phyloP scores from a whole-genome alignment of 2,888 invertebrate species.

The Pyralis farinalis region DNA sequence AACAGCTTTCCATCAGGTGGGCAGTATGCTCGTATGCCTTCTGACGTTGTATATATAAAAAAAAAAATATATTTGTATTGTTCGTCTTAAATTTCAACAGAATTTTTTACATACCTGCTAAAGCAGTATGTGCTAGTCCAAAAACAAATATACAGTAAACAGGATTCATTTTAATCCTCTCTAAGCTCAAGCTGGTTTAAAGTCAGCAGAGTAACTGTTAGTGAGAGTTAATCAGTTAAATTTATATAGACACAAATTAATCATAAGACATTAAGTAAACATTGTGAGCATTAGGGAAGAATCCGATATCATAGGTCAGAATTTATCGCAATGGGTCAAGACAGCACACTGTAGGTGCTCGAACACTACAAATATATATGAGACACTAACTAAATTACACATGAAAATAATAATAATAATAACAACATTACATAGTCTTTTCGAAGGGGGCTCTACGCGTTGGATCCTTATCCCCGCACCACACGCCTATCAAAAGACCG shows the following conservation, averaged over 20 bases:
- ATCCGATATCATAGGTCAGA: conserved; percentile 40
- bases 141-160: neutral
- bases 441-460: too few relatives aligned
- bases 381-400: too few relatives aligned
- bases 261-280: conserved; percentile 17
- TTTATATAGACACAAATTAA: conserved; percentile 16
- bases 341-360: neutral
- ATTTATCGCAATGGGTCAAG: conserved; percentile 26
- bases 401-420: too few relatives aligned
- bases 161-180: neutral
- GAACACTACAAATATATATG: neutral
- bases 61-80: too few relatives aligned
- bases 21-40: too few relatives aligned
- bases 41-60: too few relatives aligned
- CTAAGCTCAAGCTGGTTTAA: neutral
- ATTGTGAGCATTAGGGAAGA: conserved; percentile 24
- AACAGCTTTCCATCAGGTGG: too few relatives aligned
- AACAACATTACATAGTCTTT: too few relatives aligned
- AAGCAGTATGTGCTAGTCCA: neutral
- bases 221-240: conserved; percentile 2
- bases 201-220: neutral
- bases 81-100: too few relatives aligned
- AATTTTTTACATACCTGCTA: conserved; percentile 6
- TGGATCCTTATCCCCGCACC: too few relatives aligned
- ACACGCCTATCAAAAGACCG: too few relatives aligned